Base-by-base conservation (phyloP, 2,113 vertebrate genomes). In the Ceyx cyanopectus region DNA sequence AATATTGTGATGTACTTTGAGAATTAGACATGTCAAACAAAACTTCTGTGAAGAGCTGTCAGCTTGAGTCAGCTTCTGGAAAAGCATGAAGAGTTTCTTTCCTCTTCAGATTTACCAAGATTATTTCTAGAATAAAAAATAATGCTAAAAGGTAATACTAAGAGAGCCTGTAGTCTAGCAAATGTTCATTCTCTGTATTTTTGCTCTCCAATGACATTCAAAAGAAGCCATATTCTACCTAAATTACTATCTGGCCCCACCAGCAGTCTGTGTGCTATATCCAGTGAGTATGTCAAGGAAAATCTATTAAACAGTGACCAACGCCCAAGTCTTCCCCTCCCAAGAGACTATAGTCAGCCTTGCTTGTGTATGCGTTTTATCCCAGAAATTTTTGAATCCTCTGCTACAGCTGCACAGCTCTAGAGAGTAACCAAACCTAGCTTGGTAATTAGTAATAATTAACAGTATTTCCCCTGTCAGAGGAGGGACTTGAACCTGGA, bases 301-400 rank as follows among this genome's bases (percentile, higher is more conserved):
- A 94, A 95, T 73, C 81, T 81, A 61, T 93, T 92, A 89, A 92
- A 81, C 89, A 73, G 37, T 91, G 81, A 91, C 62, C 81, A 92
- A 94, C 72, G 60, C 6, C 10, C 26, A 84, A 57, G 23, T 50
- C n/a, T 87, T 45, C n/a, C n/a, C 23, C 37, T 84, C 85, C 74
- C 89, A 89, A 75, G 81, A 84, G 69, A 73, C 23, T 32, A 29
- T 1, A 83, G 81, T 61, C 57, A 84, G n/a, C 32, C 21, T 74
- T 87, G 23, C 4, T 73, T 45, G 34, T 48, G 34, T 4, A 10
- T 1, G 2, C 34, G 16, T 60, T 68, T 81, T 81, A 48, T 73
- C 67, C 54, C 50, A 76, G 54, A 26, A 78, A 61, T 75, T 87
- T n/a, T 63, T 70, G 57, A 89, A 12, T 76, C 21, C 24, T 73